Evolutionary conservation across 1,140 invertebrate species (phyloP), one percentile per base, ranked within the genome.

Genomic region (Magallana gigas): DNA sequence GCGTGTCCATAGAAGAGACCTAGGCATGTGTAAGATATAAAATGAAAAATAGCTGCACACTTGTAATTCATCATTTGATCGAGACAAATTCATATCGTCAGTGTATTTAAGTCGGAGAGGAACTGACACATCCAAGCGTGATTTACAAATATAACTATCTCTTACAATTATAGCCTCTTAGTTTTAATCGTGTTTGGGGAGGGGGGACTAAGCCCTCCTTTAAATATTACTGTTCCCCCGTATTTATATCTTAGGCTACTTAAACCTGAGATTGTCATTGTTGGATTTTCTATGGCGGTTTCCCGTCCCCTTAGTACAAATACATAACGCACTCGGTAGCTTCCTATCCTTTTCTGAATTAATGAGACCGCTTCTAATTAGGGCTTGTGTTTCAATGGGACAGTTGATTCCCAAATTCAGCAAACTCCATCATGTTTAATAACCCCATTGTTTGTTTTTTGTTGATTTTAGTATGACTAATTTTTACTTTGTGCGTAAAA

Each of bases 271-370:
- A 12, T 76, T 29, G 14, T 76, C 23, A 76, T 76, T 76, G 36
- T 76, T 29, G 3, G 18, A 36, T 29, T 76, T 76, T 48, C 11
- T 29, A 29, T 76, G 36, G 68, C 4, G 68, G 23, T 23, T 62
- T 76, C 36, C 68, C 68, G 68, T 76, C 68, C 64, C 7, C 8
- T 23, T 5, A 71, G 18, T 23, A 29, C 64, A 11, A 71, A 18
- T 23, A 76, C 8, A 76, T 36, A 76, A 29, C 23, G 68, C 68
- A 36, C 68, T 76, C 23, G 9, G 23, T 36, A 8, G 68, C 68
- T 76, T 76, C 68, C 29, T 76, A 76, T 36, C 68, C 68, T 29
- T 76, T 76, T 76, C 23, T 29, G 68, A 76, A 76, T 76, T 76
- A 76, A 76, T 76, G 9, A 68, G 68, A 29, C 23, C 8, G 68